Evolutionary conservation across 2,797 vertebrate genomes (phyloP).

Genomic region (Cossypha dichroa): DNA sequence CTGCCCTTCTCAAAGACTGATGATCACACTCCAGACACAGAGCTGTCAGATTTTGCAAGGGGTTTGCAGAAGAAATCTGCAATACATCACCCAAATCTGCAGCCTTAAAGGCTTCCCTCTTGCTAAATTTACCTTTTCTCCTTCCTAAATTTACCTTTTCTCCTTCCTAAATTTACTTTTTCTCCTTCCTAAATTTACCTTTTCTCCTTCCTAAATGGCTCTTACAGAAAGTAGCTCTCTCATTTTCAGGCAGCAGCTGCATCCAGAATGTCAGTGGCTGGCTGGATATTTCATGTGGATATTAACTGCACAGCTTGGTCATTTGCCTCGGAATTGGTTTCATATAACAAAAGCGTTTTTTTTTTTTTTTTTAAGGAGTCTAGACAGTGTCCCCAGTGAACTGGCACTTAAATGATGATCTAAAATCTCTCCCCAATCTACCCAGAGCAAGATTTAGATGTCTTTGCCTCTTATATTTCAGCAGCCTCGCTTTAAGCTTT

Average conservation of each 20-base stretch:
- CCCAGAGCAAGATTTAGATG: background rate
- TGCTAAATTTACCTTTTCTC: background rate
- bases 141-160: slow-evolving; percentile 18
- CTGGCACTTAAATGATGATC: background rate
- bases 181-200: background rate
- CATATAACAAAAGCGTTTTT: slow-evolving; percentile 32
- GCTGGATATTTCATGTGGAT: background rate
- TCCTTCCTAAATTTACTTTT: background rate
- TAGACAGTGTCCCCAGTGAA: slow-evolving; percentile 39
- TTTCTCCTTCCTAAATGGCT: background rate
- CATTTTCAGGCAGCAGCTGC: background rate
- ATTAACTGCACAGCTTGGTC: background rate
- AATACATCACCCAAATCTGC: background rate
- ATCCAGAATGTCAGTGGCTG: background rate
- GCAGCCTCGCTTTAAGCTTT: background rate
- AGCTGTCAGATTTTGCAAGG: background rate
- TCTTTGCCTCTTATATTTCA: background rate
- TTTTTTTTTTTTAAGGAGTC: background rate
- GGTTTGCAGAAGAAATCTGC: background rate
- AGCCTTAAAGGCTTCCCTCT: background rate
- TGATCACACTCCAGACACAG: background rate
- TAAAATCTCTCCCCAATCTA: background rate
- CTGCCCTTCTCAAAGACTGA: background rate
- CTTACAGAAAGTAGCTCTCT: background rate
- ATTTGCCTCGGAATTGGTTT: slow-evolving; percentile 37